These are phyloP conservation scores for Capreolus pygargus DNA, from an alignment of 2,113 vertebrate species.

Conservation along the genomic window DNA sequence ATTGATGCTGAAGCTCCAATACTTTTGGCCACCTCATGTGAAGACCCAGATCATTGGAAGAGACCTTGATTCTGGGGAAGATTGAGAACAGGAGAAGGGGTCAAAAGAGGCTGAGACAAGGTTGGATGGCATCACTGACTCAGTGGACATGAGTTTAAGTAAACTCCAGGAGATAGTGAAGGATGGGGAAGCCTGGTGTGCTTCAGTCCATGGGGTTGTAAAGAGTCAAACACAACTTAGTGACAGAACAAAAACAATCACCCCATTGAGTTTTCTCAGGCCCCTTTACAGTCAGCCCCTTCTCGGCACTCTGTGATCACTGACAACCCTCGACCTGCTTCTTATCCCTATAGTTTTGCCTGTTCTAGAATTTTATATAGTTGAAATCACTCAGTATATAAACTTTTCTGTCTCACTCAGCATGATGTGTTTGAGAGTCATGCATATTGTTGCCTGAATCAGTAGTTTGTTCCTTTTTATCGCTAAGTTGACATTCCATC, in stretches of 20 bases:
- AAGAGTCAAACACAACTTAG: not conserved
- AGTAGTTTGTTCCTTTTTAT: not conserved
- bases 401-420: not conserved
- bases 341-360: not conserved
- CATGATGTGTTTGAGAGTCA: not conserved
- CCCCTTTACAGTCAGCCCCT: rapidly evolving
- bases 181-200: not conserved
- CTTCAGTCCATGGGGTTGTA: not conserved
- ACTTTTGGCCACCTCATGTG: not conserved
- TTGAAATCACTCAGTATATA: not conserved
- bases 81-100: not conserved
- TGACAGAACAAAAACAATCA: not conserved
- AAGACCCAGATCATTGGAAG: not conserved
- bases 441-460: not conserved
- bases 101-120: not conserved
- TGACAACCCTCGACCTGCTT: not conserved
- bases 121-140: not conserved
- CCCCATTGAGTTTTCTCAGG: not conserved
- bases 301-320: not conserved
- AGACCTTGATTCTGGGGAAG: not conserved
- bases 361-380: not conserved
- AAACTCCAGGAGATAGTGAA: too few species aligned
- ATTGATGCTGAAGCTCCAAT: not conserved
- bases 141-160: too few species aligned
- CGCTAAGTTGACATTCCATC: not conserved